Percentiles rank a stretch among this genome's conserved stretches.
These are phyloP conservation scores for Brachionus plicatilis DNA, from an alignment of 1,140 invertebrate species.

Conservation along the genomic window DNA sequence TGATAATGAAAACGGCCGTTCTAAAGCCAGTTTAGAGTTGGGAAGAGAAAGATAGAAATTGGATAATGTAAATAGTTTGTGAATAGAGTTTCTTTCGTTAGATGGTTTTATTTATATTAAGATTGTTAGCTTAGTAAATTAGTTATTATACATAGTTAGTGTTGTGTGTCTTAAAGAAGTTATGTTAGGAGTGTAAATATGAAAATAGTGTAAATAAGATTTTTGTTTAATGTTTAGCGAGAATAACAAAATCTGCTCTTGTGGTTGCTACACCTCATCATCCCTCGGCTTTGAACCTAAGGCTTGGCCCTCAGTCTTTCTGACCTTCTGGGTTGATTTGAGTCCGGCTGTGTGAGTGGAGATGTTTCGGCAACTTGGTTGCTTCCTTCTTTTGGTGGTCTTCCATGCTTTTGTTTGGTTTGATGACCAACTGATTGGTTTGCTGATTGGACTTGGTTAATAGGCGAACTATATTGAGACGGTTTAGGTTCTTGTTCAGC, in stretches of 20 bases:
- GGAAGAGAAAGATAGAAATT: too few species aligned
- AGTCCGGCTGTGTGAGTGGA: too few species aligned
- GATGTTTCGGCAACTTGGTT: background rate
- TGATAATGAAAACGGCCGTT: too few species aligned
- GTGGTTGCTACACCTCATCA: slow-evolving; percentile 17
- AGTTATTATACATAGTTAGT: too few species aligned
- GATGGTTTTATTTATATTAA: too few species aligned
- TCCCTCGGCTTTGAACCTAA: background rate
- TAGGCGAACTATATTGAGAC: too few species aligned
- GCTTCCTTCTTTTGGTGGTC: background rate
- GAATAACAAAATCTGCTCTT: background rate
- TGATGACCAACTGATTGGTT: background rate
- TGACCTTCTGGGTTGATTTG: background rate
- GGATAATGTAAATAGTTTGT: too few species aligned
- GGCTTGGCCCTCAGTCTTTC: background rate
- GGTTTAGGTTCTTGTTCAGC: too few species aligned
- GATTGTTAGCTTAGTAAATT: too few species aligned
- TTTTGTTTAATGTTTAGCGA: background rate
- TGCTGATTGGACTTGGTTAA: background rate
- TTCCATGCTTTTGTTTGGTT: background rate
- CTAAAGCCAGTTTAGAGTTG: too few species aligned
- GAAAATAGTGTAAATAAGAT: background rate
- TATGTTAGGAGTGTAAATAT: background rate
- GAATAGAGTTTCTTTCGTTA: too few species aligned
- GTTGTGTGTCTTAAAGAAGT: too few species aligned